Conservation (phyloP, 2,113 vertebrate species). For the Neogobius melanostomus region DNA sequence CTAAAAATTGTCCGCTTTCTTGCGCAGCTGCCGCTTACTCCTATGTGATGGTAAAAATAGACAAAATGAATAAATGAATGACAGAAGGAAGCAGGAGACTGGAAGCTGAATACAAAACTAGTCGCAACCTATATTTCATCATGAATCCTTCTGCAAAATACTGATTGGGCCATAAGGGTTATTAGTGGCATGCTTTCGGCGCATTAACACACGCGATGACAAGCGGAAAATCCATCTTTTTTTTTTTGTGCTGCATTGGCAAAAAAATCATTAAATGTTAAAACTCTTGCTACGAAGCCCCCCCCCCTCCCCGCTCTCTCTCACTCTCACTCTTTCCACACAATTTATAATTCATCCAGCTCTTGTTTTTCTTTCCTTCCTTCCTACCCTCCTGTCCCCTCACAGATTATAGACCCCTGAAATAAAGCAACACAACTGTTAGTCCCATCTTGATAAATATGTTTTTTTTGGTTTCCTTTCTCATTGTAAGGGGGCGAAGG, state of each 20-base stretch:
- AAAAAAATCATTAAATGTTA: slow-evolving; percentile 77
- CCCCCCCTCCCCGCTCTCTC: background rate
- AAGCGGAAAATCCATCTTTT: slow-evolving; percentile 60
- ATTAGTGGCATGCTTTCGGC: slow-evolving; percentile 25
- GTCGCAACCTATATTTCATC: slow-evolving; percentile 16
- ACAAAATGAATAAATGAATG: slow-evolving; percentile 44
- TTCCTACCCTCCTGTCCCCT: slow-evolving; percentile 4
- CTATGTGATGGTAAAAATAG: slow-evolving; percentile 48
- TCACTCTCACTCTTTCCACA: slow-evolving; percentile 47
- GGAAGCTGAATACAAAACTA: slow-evolving; percentile 28
- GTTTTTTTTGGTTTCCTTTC: background rate
- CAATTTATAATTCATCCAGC: slow-evolving; percentile 71
- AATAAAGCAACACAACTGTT: slow-evolving; percentile 34
- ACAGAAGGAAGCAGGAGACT: slow-evolving; percentile 9
- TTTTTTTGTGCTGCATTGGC: slow-evolving; percentile 61
- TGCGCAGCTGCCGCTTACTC: slow-evolving; percentile 17
- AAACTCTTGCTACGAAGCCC: slow-evolving; percentile 75
- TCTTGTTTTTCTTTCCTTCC: slow-evolving; percentile 29
- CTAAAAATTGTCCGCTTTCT: slow-evolving; percentile 16
- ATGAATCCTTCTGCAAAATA: slow-evolving; percentile 1
- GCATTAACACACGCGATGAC: slow-evolving; percentile 44
- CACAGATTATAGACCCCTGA: slow-evolving; percentile 43
- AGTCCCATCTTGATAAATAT: slow-evolving; percentile 23
- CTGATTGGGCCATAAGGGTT: background rate
- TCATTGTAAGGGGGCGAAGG: slow-evolving; percentile 12